Evolutionary conservation across 1,140 invertebrate genomes (phyloP).

Genomic region (Cryptotermes secundus): DNA sequence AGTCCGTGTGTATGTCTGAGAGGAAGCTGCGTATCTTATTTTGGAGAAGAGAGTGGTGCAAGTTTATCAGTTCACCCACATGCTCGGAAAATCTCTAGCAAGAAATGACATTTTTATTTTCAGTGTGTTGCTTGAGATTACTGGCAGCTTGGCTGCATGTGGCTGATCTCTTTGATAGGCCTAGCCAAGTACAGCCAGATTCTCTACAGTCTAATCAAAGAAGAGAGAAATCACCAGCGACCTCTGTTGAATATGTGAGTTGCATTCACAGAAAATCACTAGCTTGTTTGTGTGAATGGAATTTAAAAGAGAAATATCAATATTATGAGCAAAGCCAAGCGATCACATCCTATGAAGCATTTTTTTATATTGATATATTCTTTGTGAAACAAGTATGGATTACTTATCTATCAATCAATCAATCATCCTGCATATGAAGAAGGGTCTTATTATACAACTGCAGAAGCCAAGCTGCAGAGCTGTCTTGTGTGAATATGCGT

Average conservation of each 20-base stretch:
- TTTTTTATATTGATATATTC: constrained; percentile 21
- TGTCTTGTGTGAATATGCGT: not conserved
- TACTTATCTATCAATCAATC: constrained; percentile 14
- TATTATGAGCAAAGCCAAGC: not conserved
- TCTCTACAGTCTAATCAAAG: not conserved
- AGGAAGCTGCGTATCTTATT: not conserved
- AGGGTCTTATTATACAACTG: not conserved
- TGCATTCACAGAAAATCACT: not conserved
- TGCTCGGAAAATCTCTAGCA: not conserved
- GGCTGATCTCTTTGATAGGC: not conserved
- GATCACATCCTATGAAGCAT: not conserved
- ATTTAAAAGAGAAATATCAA: not conserved
- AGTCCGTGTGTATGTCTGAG: not conserved
- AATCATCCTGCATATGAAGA: not conserved
- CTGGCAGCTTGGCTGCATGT: not conserved
- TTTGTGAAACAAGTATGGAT: constrained; percentile 15
- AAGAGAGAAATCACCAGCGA: not conserved
- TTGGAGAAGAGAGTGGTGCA: not conserved
- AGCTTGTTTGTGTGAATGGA: constrained; percentile 10
- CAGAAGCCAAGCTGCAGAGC: not conserved
- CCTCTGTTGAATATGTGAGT: not conserved
- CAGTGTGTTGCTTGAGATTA: not conserved
- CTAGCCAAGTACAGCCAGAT: not conserved
- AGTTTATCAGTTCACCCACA: not conserved
- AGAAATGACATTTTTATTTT: not conserved